Percentiles rank a stretch among this genome's conserved stretches.
phyloP scores from a whole-genome alignment of 2,797 vertebrate species.

The Fundulus diaphanus region DNA sequence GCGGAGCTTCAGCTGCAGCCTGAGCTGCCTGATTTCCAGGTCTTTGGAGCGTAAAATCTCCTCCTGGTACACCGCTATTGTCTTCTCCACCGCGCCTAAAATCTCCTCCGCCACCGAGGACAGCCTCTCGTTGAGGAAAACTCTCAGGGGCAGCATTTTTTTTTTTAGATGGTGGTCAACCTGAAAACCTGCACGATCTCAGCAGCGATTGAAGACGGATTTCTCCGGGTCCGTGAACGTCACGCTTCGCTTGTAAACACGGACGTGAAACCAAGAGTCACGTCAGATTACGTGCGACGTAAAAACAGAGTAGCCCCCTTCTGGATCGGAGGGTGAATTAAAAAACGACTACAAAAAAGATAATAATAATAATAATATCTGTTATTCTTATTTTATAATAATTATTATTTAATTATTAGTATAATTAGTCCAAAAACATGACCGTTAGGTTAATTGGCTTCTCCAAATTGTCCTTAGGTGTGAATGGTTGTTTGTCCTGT shows the following conservation, averaged over 20 bases:
- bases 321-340: slow-evolving; percentile 32
- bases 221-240: slow-evolving; percentile 56
- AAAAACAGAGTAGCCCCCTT: slow-evolving; percentile 41
- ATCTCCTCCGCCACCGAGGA: slow-evolving; percentile 75
- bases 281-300: fast-evolving
- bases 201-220: slow-evolving; percentile 10
- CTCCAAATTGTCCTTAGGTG: no score
- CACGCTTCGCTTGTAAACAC: slow-evolving; percentile 79
- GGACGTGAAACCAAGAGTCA: slow-evolving; percentile 49
- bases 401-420: no score
- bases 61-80: slow-evolving; percentile 72
- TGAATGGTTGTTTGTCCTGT: no score
- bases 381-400: no score
- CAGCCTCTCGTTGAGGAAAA: slow-evolving; percentile 68
- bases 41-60: slow-evolving; percentile 73
- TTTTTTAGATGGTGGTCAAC: neutral
- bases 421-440: no score
- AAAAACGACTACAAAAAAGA: no score
- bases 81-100: slow-evolving; percentile 70
- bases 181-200: fast-evolving
- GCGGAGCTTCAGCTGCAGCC: slow-evolving; percentile 71
- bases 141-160: slow-evolving; percentile 63
- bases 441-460: no score
- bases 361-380: no score
- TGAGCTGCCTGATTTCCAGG: slow-evolving; percentile 70